Evolutionary conservation across 2,888 invertebrate genomes (phyloP).

Genomic region (Phrixothrix hirtus): DNA sequence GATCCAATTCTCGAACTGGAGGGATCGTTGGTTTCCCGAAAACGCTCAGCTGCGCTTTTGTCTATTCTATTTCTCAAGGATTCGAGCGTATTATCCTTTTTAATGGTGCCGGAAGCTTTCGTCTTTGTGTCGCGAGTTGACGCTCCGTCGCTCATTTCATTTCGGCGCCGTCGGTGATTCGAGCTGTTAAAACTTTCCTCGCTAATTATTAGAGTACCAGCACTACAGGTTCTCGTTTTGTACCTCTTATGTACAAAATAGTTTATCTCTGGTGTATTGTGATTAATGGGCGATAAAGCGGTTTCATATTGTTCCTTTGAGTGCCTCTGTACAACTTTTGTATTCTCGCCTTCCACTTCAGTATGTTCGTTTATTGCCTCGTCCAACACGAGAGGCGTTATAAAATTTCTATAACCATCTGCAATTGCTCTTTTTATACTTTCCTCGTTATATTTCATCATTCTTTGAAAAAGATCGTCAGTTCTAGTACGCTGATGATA

Average conservation of each 20-base stretch:
- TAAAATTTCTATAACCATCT: slow-evolving; percentile 48
- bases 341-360: slow-evolving; percentile 9
- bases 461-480: slow-evolving; percentile 46
- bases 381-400: slow-evolving; percentile 25
- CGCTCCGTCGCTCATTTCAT: slow-evolving; percentile 15
- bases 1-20: slow-evolving; percentile 6
- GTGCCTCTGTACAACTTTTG: slow-evolving; percentile 20
- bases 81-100: slow-evolving; percentile 21
- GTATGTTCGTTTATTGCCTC: not conserved
- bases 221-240: slow-evolving; percentile 58
- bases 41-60: slow-evolving; percentile 11
- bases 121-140: slow-evolving; percentile 16
- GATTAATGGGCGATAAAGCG: slow-evolving; percentile 34
- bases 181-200: slow-evolving; percentile 56
- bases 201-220: slow-evolving; percentile 60
- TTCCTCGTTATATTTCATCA: slow-evolving; percentile 45
- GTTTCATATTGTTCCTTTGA: slow-evolving; percentile 35
- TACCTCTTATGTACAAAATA: slow-evolving; percentile 49
- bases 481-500: slow-evolving; percentile 42
- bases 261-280: slow-evolving; percentile 26
- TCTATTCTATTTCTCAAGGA: slow-evolving; percentile 16
- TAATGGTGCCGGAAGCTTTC: slow-evolving; percentile 11
- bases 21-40: slow-evolving; percentile 14
- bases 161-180: slow-evolving; percentile 45
- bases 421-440: slow-evolving; percentile 44